Evolutionary conservation across 2,113 vertebrate species (phyloP).

Genomic region (Semnopithecus entellus): DNA sequence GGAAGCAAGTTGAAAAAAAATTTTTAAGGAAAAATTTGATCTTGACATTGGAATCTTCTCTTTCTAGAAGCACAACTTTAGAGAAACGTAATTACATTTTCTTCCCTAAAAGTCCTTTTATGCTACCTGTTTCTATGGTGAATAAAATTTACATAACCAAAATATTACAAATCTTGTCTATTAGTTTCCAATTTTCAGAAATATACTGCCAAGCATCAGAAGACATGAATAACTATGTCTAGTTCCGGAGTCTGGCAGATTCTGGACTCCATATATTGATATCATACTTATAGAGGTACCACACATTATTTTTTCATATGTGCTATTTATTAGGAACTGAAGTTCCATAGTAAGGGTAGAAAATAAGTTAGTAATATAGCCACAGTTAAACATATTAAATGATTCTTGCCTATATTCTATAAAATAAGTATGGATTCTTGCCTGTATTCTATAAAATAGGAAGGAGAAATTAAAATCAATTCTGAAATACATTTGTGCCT

Average conservation of each 20-base stretch:
- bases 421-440: neutral
- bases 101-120: neutral
- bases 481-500: neutral
- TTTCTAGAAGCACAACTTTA: neutral
- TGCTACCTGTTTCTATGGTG: neutral
- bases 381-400: neutral
- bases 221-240: neutral
- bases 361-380: neutral
- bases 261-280: neutral
- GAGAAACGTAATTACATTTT: neutral
- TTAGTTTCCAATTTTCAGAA: neutral
- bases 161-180: neutral
- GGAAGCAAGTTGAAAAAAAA: neutral
- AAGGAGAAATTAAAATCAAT: neutral
- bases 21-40: neutral
- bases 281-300: neutral
- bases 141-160: slow-evolving; percentile 5
- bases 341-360: neutral
- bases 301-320: neutral
- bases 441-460: no score
- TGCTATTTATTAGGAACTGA: neutral
- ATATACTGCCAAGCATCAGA: neutral
- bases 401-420: neutral
- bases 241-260: neutral
- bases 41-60: neutral